Conservation (phyloP, 2,888 invertebrate species). For the Pecten maximus region DNA sequence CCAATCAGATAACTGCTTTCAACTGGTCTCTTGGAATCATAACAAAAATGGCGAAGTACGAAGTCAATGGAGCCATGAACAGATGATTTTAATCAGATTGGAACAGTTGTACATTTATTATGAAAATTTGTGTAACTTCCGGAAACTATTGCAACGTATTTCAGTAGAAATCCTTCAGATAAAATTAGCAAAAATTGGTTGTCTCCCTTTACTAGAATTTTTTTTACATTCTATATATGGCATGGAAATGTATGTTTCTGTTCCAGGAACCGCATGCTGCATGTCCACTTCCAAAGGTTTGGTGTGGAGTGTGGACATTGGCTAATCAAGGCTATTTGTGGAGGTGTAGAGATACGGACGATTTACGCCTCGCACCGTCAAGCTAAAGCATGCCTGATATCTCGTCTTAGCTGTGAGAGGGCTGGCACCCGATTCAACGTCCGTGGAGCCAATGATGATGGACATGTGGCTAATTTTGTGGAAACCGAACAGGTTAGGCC, state of each 20-base stretch:
- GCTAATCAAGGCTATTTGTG: conserved; percentile 98
- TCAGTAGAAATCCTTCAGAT: too few species aligned
- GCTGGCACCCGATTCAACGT: conserved; percentile 99
- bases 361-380: conserved; percentile 97
- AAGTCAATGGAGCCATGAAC: too few species aligned
- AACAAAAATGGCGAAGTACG: too few species aligned
- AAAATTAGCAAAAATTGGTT: too few species aligned
- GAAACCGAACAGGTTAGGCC: conserved; percentile 97
- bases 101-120: too few species aligned
- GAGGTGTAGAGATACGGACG: conserved; percentile 97
- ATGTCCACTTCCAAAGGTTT: conserved; percentile 95
- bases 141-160: too few species aligned
- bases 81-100: too few species aligned
- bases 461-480: conserved; percentile 99
- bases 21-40: too few species aligned
- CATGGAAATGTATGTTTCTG: conserved; percentile 40
- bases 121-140: too few species aligned
- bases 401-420: conserved; percentile 97
- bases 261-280: conserved; percentile 94
- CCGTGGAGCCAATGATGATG: conserved; percentile 99
- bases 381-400: conserved; percentile 95
- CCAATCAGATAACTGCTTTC: too few species aligned
- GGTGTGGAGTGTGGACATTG: conserved; percentile 95
- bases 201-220: background rate
- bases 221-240: background rate